Base-by-base conservation (phyloP, 2,113 vertebrate genomes). In the Nerophis ophidion region DNA sequence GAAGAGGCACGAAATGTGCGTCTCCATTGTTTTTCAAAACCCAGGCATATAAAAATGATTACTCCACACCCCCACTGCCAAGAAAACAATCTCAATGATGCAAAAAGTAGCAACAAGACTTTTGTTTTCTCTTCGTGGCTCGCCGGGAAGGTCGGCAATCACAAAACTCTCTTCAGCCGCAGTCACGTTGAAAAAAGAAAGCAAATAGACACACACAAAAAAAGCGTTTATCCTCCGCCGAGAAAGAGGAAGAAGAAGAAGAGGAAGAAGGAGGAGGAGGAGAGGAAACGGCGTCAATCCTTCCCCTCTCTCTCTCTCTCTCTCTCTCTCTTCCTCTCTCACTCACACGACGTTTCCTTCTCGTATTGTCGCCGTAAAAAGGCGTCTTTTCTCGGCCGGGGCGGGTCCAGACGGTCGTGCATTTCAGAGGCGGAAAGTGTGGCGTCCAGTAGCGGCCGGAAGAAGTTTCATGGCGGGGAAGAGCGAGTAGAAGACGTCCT, bases 11-110 rank as follows among this genome's bases (percentile, higher is more conserved):
- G 96, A 98, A 81, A 98, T 92, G 84, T 98, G 95, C 54, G 94
- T 97, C 91, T 98, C 95, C 93, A 94, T 95, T 92, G 90, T 99
- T 96, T 84, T 94, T 98, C 93, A 99, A 97, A 93, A 93, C 95
- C 96, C 95, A 89, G 78, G 81, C 86, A 87, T 87, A 86, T 81
- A 87, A 86, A 73, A 86, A 83, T 75, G 68, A 84, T 83, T 80
- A 81, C 81, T 86, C 81, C 84, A 72, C 76, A 85, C 83, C 76
- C 79, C 84, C 86, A 69, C 75, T 71, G 79, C 72, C 71, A 71
- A 76, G 75, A 80, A 76, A 72, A 68, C 36, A 63, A 42, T 58
- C 52, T 57, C 57, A 79, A 59, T 74, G 54, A 72, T 61, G 75
- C 72, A 56, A 80, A 77, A 85, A 85, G 80, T 84, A 82, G 47